Evolutionary conservation across 1,140 invertebrate species (phyloP).

Genomic region (Subanguina moxae): DNA sequence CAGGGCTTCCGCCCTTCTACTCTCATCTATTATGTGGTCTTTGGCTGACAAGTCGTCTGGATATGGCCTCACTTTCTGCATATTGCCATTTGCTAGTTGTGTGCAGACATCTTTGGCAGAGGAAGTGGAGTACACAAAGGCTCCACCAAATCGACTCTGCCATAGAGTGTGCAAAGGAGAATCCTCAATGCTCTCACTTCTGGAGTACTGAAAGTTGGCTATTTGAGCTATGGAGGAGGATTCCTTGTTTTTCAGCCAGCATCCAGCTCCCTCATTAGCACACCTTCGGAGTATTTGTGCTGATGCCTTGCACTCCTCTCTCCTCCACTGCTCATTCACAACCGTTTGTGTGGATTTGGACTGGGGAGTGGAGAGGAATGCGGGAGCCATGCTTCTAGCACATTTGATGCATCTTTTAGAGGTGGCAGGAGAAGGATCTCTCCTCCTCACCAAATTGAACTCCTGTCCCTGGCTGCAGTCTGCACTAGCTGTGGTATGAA

Average conservation of each 20-base stretch:
- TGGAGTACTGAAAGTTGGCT: constrained; percentile 16
- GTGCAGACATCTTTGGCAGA: not conserved
- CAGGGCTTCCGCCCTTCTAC: not conserved
- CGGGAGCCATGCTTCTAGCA: constrained; percentile 17
- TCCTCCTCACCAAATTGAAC: constrained; percentile 24
- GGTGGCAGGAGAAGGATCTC: constrained; percentile 23
- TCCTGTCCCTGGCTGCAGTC: constrained; percentile 18
- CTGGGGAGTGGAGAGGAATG: not conserved
- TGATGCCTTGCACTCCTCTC: not conserved
- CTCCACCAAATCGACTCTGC: constrained; percentile 12
- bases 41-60: not conserved
- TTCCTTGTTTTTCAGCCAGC: constrained; percentile 14
- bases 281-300: not conserved
- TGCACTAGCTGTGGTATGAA: constrained; percentile 37
- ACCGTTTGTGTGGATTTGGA: constrained; percentile 8
- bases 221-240: constrained; percentile 6
- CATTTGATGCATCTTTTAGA: constrained; percentile 11
- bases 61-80: not conserved
- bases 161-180: too few species aligned
- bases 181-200: not conserved
- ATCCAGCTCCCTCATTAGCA: constrained; percentile 12
- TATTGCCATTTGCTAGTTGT: not conserved
- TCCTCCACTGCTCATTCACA: constrained; percentile 14
- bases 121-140: not conserved
- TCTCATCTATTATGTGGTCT: not conserved